phyloP scores from a whole-genome alignment of 2,888 invertebrate species.

The Phyto melanocephala region DNA sequence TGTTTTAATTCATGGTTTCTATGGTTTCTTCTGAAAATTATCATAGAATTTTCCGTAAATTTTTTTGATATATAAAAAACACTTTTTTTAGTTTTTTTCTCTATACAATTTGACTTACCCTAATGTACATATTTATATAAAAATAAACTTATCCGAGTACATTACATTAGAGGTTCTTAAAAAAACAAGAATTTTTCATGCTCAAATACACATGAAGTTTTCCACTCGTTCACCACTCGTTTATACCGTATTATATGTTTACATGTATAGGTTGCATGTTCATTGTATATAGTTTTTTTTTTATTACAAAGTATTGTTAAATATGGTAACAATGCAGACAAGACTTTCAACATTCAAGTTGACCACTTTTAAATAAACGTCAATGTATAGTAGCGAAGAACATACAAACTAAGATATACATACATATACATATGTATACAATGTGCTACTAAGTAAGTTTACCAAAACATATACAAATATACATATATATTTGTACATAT shows the following conservation, averaged over 20 bases:
- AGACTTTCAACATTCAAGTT: slow-evolving; percentile 63
- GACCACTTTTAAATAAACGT: slow-evolving; percentile 61
- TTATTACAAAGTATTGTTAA: slow-evolving; percentile 57
- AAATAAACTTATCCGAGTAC: slow-evolving; percentile 1
- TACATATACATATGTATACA: background rate
- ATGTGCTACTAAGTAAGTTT: background rate
- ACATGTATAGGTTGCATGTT: slow-evolving; percentile 33
- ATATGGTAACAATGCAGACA: slow-evolving; percentile 58
- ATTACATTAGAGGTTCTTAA: slow-evolving; percentile 21
- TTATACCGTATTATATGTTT: background rate
- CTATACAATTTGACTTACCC: no score
- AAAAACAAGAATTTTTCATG: slow-evolving; percentile 42
- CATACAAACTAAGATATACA: background rate
- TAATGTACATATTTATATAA: no score
- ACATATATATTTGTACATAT: background rate
- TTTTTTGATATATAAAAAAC: no score
- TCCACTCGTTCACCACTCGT: background rate
- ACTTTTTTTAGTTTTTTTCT: no score
- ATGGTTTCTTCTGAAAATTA: no score
- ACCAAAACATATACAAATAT: background rate
- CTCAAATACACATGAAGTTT: slow-evolving; percentile 36
- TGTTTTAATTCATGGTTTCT: no score
- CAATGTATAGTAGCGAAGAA: slow-evolving; percentile 7
- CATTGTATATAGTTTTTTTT: slow-evolving; percentile 43
- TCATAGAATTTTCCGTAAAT: no score